Evolutionary conservation across 1,140 invertebrate genomes (phyloP).

Genomic region (Lasioglossum baleicum): DNA sequence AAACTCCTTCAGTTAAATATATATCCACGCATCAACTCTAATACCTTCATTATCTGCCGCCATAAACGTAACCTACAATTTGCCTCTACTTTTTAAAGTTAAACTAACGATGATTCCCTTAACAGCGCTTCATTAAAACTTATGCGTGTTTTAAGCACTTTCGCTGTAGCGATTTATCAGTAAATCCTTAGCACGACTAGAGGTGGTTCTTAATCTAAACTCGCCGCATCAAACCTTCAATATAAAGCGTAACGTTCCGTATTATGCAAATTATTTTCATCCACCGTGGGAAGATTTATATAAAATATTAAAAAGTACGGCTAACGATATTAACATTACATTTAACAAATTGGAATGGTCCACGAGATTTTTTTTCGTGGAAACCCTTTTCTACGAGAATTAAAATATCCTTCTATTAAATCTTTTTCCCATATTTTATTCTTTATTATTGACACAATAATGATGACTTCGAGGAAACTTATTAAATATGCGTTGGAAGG

Average conservation of each 20-base stretch:
- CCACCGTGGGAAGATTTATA: neutral
- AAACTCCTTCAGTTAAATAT: too few relatives aligned
- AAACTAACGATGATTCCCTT: conserved; percentile 17
- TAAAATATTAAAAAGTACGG: neutral
- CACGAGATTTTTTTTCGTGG: too few relatives aligned
- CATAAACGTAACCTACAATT: conserved; percentile 19
- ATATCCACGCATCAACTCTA: too few relatives aligned
- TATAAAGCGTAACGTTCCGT: neutral
- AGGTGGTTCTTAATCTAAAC: neutral
- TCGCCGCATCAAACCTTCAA: neutral
- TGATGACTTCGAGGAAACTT: too few relatives aligned
- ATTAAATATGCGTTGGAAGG: too few relatives aligned
- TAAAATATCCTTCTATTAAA: too few relatives aligned
- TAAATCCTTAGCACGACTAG: neutral
- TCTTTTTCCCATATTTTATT: too few relatives aligned
- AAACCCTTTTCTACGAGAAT: too few relatives aligned
- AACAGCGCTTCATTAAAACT: conserved; percentile 10
- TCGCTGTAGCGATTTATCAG: neutral
- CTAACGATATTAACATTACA: neutral
- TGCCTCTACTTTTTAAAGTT: conserved; percentile 7
- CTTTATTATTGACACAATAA: too few relatives aligned
- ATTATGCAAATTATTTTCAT: neutral
- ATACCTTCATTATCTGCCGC: neutral
- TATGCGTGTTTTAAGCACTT: conserved; percentile 8
- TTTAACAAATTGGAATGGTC: too few relatives aligned